These are phyloP conservation scores for Folsomia candida DNA, from an alignment of 2,888 invertebrate species.

Conservation along the genomic window DNA sequence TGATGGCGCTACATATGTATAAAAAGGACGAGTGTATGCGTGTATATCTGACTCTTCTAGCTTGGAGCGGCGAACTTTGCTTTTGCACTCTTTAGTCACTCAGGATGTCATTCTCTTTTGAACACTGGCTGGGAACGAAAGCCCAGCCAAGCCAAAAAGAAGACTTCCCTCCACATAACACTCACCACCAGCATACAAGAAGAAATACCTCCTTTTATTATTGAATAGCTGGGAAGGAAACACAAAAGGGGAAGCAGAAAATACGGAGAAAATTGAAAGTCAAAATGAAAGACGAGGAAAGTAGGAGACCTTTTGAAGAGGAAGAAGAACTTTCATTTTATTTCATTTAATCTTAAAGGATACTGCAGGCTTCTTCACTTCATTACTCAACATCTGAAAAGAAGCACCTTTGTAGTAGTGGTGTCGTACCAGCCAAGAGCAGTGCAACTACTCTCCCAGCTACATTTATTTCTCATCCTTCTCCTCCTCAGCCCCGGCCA, in stretches of 20 bases:
- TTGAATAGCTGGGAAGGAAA: not conserved
- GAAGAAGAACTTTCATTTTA: slow-evolving; percentile 16
- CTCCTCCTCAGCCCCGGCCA: not conserved
- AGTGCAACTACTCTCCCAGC: not conserved
- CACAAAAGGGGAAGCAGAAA: not conserved
- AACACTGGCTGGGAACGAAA: not conserved
- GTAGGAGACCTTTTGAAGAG: slow-evolving; percentile 14
- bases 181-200: not conserved
- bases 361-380: slow-evolving; percentile 18
- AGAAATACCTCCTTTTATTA: not conserved
- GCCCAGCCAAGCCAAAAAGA: not conserved
- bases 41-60: no score
- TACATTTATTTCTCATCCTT: not conserved
- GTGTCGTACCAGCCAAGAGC: not conserved
- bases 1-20: no score
- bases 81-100: not conserved
- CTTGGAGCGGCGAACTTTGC: not conserved
- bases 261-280: slow-evolving; percentile 21
- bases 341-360: slow-evolving; percentile 20
- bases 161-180: not conserved
- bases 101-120: not conserved
- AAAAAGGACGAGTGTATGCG: no score
- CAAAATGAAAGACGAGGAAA: slow-evolving; percentile 12
- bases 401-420: slow-evolving; percentile 12
- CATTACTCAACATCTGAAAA: slow-evolving; percentile 18